Percentiles rank a stretch among this genome's conserved stretches.
Evolutionary conservation across 1,140 invertebrate species (phyloP).

Genomic region (Penaeus japonicus): DNA sequence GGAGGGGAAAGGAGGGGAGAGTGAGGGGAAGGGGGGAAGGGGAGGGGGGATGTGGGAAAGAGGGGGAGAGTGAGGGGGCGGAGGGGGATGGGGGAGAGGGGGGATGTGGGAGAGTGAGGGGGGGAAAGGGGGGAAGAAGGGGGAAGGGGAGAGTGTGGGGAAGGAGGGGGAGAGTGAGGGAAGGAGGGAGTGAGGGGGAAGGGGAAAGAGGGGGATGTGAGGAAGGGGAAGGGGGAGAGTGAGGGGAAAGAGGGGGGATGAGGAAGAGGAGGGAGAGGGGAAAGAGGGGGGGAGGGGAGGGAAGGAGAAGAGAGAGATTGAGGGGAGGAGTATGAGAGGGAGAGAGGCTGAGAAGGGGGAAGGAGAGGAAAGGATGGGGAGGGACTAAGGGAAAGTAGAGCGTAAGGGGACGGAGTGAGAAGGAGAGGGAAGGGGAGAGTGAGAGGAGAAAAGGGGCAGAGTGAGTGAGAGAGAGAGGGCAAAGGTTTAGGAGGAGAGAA

Average conservation of each 20-base stretch:
- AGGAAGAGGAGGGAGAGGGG: too few relatives aligned
- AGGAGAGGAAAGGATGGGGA: too few relatives aligned
- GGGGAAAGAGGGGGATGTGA: too few relatives aligned
- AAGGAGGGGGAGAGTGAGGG: too few relatives aligned
- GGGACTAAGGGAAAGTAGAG: neutral
- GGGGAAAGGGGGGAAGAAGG: neutral
- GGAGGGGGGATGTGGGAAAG: neutral
- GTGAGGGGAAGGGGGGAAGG: neutral
- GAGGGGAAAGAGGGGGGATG: neutral
- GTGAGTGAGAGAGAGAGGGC: too few relatives aligned
- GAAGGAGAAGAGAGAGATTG: too few relatives aligned
- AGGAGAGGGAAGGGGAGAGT: neutral
- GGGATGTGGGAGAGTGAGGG: neutral
- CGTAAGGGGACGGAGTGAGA: neutral
- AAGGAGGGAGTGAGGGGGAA: neutral
- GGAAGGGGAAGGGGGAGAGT: too few relatives aligned
- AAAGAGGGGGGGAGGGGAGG: neutral
- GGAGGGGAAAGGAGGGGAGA: neutral
- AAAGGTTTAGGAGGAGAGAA: too few relatives aligned
- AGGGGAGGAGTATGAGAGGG: too few relatives aligned
- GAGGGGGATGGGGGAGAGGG: neutral
- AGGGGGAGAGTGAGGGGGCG: neutral
- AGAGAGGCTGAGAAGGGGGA: too few relatives aligned
- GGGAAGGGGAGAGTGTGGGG: neutral
- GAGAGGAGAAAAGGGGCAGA: neutral